Percentiles rank a stretch among this genome's conserved stretches.
phyloP scores from a whole-genome alignment of 2,888 invertebrate species.

The Dasysyrphus albostriatus region DNA sequence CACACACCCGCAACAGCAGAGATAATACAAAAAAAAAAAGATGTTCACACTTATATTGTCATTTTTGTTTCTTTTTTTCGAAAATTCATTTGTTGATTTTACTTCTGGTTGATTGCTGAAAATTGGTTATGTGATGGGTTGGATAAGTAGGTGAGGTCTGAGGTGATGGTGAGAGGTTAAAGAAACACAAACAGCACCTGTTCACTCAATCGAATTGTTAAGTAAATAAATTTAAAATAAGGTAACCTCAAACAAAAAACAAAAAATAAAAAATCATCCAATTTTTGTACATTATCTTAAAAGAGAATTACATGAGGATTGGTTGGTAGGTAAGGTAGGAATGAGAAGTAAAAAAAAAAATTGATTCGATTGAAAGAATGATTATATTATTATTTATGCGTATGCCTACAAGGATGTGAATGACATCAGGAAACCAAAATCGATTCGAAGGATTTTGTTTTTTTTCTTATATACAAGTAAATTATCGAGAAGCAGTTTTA shows the following conservation, averaged over 20 bases:
- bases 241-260: conserved; percentile 6
- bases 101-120: conserved; percentile 27
- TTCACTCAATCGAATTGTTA: conserved; percentile 39
- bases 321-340: neutral
- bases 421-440: conserved; percentile 8
- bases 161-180: conserved; percentile 3
- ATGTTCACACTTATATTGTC: conserved; percentile 34
- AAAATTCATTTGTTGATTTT: conserved; percentile 42
- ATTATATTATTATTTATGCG: conserved; percentile 4
- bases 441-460: neutral
- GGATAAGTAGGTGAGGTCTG: too few relatives aligned
- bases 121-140: neutral
- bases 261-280: conserved; percentile 1
- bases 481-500: conserved; percentile 14
- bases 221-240: conserved; percentile 48
- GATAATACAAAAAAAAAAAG: conserved; percentile 25
- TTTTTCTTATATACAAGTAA: neutral
- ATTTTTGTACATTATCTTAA: neutral
- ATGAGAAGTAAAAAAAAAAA: neutral
- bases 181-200: conserved; percentile 34
- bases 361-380: neutral
- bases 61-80: neutral
- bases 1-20: conserved; percentile 15
- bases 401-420: conserved; percentile 7
- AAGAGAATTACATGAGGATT: neutral